Evolutionary conservation across 2,797 vertebrate species (phyloP), one percentile per base, ranked within the genome.

Genomic region (Apogon hyalosoma): DNA sequence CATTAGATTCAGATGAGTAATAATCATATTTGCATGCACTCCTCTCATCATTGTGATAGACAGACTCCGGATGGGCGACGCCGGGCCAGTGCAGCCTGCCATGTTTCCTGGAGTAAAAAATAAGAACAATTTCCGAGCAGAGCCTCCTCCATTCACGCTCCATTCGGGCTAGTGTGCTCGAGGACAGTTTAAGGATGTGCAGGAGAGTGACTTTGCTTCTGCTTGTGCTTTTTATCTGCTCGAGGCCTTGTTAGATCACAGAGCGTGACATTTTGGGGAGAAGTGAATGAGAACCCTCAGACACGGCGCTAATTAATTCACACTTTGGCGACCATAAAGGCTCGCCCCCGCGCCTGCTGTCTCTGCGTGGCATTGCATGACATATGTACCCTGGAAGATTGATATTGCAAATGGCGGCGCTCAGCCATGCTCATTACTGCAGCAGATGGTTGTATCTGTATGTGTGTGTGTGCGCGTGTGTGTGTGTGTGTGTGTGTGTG

Each of bases 241-340:
- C 10, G 0, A 43, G 61, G 75, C 70, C 68, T 75, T 75, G 84
- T 85, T 83, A 79, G 75, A 84, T 84, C 79, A 80, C 52, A 63
- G 59, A 77, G 69, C 8, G 54, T 75, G 82, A 82, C 80, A 76
- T 86, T 87, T 68, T 69, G 63, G 49, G 39, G 41, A 79, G 79
- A 74, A 72, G 80, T 77, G 83, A 86, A 82, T 18, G 50, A 83
- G 69, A 75, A 76, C 68, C 63, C 63, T 70, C 59, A 77, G 68
- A 85, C 84, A 73, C 15, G 49, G 45, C 63, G 76, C 73, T 89
- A 86, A 90, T 90, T 86, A 87, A 87, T 88, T 87, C 83, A 87
- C 80, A 79, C 80, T 87, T 78, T 85, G 86, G 73, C 47, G 57
- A 84, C 79, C 80, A 75, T 74, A 58, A 73, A 85, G 72, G 28